Evolutionary conservation across 1,140 invertebrate genomes (phyloP).

Genomic region (Trichogramma pretiosum): DNA sequence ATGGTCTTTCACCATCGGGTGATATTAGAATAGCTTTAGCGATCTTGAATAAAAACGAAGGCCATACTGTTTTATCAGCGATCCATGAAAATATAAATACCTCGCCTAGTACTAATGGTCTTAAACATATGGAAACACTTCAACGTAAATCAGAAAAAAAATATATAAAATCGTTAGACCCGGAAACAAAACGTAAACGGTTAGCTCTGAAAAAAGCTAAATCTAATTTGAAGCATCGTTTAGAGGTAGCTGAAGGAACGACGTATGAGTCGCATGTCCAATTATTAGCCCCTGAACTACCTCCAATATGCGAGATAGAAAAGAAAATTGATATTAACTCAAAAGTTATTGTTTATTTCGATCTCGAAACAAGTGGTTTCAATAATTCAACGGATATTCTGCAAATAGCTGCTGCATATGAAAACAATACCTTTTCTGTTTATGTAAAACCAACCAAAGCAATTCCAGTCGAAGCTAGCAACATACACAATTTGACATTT

Average conservation of each 20-base stretch:
- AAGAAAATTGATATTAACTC: neutral
- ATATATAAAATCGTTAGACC: conserved; percentile 1
- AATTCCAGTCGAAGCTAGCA: neutral
- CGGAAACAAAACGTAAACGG: neutral
- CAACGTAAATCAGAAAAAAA: neutral
- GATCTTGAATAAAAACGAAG: neutral
- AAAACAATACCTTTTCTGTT: too few species aligned
- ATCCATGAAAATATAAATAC: neutral
- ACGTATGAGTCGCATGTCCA: conserved; percentile 9
- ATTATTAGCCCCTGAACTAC: conserved; percentile 5
- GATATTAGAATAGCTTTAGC: neutral
- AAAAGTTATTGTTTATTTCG: neutral
- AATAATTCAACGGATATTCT: neutral
- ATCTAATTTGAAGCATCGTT: conserved; percentile 10
- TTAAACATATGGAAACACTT: neutral
- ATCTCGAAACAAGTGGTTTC: neutral
- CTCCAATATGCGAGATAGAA: neutral
- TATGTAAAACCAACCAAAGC: conserved; percentile 2
- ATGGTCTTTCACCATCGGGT: neutral
- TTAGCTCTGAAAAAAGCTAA: too few species aligned
- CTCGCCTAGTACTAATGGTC: neutral
- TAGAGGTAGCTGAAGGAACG: conserved; percentile 5
- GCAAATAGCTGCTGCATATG: too few species aligned
- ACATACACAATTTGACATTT: neutral
- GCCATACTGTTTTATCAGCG: neutral